Evolutionary conservation across 2,888 invertebrate species (phyloP).

Genomic region (Pandemis heparana): DNA sequence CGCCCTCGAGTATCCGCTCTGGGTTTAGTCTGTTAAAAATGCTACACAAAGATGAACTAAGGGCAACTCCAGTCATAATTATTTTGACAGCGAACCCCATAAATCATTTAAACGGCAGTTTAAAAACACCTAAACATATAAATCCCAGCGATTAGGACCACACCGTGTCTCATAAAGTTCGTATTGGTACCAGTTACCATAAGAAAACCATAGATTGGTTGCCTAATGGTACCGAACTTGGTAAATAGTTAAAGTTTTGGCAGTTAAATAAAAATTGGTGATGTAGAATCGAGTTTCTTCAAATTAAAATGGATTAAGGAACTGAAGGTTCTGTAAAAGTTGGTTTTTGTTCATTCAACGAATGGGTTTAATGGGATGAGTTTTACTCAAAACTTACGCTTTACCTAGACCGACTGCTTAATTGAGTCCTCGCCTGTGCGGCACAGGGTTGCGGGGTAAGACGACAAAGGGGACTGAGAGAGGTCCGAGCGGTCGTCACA

Average conservation of each 20-base stretch:
- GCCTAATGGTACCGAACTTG: conserved; percentile 36
- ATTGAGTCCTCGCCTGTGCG: no score
- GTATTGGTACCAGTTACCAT: conserved; percentile 42
- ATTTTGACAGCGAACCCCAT: not conserved
- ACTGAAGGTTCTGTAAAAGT: not conserved
- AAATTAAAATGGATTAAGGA: conserved; percentile 29
- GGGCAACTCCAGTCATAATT: not conserved
- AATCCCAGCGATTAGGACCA: conserved; percentile 22
- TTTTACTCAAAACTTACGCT: not conserved
- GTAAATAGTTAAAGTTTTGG: conserved; percentile 41
- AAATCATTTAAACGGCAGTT: conserved; percentile 3
- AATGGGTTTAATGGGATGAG: not conserved
- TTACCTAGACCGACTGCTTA: no score
- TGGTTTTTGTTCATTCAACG: not conserved
- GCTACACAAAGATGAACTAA: not conserved
- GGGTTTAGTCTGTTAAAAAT: no score
- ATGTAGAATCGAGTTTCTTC: conserved; percentile 40
- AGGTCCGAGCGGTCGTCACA: no score
- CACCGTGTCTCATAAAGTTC: conserved; percentile 27
- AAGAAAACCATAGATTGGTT: conserved; percentile 40
- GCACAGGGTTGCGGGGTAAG: no score
- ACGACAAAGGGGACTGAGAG: no score
- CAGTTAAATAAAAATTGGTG: conserved; percentile 42
- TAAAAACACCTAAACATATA: conserved; percentile 12
- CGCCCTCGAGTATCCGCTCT: no score